Evolutionary conservation across 2,797 vertebrate genomes (phyloP).

Genomic region (Alcedo quadribrachys): DNA sequence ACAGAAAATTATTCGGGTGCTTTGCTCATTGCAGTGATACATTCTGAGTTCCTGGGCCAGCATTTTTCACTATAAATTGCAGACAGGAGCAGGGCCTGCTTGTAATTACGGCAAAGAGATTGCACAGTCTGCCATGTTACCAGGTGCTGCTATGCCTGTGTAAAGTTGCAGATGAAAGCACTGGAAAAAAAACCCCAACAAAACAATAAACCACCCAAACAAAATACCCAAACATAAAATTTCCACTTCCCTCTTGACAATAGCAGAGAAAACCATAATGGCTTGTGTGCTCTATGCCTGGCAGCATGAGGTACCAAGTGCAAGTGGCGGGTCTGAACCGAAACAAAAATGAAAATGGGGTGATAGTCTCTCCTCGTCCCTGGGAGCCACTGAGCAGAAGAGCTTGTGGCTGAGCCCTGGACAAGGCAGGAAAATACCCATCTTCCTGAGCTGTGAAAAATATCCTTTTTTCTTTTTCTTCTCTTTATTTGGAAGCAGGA

Average conservation of each 20-base stretch:
- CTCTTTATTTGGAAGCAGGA: neutral
- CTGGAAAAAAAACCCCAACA: neutral
- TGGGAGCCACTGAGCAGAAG: neutral
- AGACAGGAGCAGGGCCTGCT: neutral
- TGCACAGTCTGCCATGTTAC: neutral
- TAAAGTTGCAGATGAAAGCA: neutral
- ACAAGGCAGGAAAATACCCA: neutral
- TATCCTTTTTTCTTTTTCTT: neutral
- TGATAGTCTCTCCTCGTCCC: neutral
- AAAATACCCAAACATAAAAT: neutral
- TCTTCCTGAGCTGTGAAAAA: neutral
- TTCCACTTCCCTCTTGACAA: neutral
- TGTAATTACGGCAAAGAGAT: neutral
- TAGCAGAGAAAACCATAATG: fast-evolving
- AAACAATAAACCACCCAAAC: too few species aligned
- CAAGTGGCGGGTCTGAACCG: neutral
- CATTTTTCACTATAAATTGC: neutral
- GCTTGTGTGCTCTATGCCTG: neutral
- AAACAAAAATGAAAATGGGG: neutral
- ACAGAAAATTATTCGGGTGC: neutral
- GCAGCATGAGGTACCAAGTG: neutral
- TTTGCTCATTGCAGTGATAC: neutral
- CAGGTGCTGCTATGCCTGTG: neutral
- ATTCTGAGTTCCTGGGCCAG: neutral
- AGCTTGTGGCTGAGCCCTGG: fast-evolving